These are phyloP conservation scores for Trachelus troglodyta DNA, from an alignment of 2,888 invertebrate species.

Conservation along the genomic window DNA sequence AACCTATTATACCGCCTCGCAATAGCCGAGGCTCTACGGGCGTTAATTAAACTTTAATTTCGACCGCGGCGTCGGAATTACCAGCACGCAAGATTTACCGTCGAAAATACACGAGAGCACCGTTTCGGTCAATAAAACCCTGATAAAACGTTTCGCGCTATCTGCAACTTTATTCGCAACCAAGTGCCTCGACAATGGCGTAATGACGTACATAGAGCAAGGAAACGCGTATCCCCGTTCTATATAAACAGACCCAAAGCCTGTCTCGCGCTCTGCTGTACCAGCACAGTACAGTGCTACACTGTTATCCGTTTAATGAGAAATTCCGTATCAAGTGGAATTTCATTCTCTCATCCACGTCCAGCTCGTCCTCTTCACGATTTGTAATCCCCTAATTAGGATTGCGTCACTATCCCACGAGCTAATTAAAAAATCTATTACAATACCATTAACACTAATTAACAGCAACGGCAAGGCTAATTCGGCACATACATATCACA, in stretches of 20 bases:
- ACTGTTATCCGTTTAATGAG: neutral
- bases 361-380: neutral
- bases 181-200: neutral
- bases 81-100: conserved; percentile 30
- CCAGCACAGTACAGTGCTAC: neutral
- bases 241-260: neutral
- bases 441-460: neutral
- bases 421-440: neutral
- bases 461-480: neutral
- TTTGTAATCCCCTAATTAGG: neutral
- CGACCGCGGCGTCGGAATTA: conserved; percentile 38
- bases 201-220: neutral
- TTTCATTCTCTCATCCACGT: neutral
- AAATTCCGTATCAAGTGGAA: neutral
- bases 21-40: conserved; percentile 21
- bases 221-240: neutral
- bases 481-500: conserved; percentile 3
- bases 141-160: conserved; percentile 26
- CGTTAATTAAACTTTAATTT: conserved; percentile 56
- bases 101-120: conserved; percentile 11
- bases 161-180: neutral
- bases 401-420: neutral
- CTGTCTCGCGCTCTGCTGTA: neutral
- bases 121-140: conserved; percentile 29
- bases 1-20: no score